phyloP scores from a whole-genome alignment of 2,888 invertebrate species.

The Apocheima hispidaria region DNA sequence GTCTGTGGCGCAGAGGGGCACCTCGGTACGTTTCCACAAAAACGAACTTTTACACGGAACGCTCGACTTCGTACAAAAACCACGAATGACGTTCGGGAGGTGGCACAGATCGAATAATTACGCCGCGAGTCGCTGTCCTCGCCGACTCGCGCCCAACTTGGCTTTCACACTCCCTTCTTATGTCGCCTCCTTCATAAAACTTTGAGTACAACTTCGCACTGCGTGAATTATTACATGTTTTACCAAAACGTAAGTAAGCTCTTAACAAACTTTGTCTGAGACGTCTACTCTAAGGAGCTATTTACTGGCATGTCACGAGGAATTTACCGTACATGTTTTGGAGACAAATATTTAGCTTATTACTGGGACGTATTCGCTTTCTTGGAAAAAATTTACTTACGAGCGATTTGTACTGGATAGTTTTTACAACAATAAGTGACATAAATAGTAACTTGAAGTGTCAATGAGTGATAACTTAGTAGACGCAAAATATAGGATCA shows the following conservation, averaged over 20 bases:
- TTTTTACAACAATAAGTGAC: not conserved
- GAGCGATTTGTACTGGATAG: conserved; percentile 10
- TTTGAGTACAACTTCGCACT: conserved; percentile 63
- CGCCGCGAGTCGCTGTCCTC: conserved; percentile 42
- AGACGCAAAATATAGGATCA: too few species aligned
- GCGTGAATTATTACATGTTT: conserved; percentile 75
- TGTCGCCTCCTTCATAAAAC: conserved; percentile 68
- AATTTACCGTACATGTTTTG: conserved; percentile 38
- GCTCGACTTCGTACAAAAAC: conserved; percentile 75
- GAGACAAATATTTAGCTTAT: conserved; percentile 37
- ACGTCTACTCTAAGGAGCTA: conserved; percentile 52
- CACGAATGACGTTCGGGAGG: conserved; percentile 76
- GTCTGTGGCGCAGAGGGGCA: conserved; percentile 54
- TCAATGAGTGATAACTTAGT: too few species aligned
- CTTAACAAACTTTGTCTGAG: conserved; percentile 68
- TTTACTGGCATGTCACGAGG: conserved; percentile 49
- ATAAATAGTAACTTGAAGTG: not conserved
- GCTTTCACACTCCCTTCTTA: conserved; percentile 67
- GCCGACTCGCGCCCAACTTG: conserved; percentile 64
- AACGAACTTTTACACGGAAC: conserved; percentile 76
- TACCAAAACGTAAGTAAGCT: conserved; percentile 69
- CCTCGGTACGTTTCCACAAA: conserved; percentile 60
- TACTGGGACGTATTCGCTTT: conserved; percentile 31
- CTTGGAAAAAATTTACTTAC: conserved; percentile 5
- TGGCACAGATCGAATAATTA: conserved; percentile 76